These are phyloP conservation scores for Clostera curtula DNA, from an alignment of 2,888 invertebrate genomes.

Conservation along the genomic window DNA sequence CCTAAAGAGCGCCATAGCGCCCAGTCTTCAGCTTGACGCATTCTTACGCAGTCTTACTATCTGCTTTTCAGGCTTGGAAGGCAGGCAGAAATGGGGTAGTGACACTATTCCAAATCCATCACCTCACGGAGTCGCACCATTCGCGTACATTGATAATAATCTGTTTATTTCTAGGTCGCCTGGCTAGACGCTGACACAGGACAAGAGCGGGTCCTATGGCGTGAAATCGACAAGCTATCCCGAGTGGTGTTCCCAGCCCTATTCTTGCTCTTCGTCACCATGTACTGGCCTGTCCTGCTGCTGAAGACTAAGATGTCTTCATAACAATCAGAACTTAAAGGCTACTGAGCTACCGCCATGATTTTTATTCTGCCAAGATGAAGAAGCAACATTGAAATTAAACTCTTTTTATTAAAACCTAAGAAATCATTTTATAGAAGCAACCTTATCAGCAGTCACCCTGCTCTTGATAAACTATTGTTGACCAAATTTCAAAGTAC, in stretches of 20 bases:
- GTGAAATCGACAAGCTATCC: conserved; percentile 85
- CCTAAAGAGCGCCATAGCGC: no score
- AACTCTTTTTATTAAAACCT: neutral
- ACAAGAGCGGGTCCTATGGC: conserved; percentile 83
- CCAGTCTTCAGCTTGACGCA: no score
- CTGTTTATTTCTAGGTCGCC: conserved; percentile 64
- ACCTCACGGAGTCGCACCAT: no score
- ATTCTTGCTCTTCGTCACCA: conserved; percentile 83
- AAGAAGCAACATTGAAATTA: neutral
- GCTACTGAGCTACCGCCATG: conserved; percentile 11
- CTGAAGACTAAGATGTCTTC: conserved; percentile 76
- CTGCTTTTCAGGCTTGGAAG: no score
- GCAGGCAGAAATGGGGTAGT: no score
- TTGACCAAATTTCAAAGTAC: no score
- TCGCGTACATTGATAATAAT: neutral
- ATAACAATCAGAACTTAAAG: conserved; percentile 39
- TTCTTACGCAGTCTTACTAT: no score
- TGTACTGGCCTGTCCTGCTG: conserved; percentile 87
- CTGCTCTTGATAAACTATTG: no score
- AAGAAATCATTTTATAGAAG: neutral
- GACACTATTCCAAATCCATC: no score
- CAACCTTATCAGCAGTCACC: no score
- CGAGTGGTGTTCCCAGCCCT: conserved; percentile 84
- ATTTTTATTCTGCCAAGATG: conserved; percentile 5
- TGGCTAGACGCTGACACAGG: conserved; percentile 80